These are phyloP conservation scores for Eilema depressum DNA, from an alignment of 2,888 invertebrate species.

Conservation along the genomic window DNA sequence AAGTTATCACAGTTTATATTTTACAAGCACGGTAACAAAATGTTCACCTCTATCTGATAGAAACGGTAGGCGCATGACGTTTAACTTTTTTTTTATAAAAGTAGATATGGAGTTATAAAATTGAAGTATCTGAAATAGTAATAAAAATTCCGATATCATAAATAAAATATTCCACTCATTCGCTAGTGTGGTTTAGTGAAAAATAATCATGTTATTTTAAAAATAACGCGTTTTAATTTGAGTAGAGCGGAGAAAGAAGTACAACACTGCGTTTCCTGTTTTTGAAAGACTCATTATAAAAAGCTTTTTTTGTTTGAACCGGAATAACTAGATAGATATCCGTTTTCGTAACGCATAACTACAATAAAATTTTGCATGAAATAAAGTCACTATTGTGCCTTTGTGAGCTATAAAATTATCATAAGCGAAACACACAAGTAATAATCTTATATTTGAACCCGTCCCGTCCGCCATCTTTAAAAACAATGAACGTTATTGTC, in stretches of 20 bases:
- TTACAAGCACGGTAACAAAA: slow-evolving; percentile 26
- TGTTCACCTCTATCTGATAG: slow-evolving; percentile 17
- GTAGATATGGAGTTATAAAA: slow-evolving; percentile 32
- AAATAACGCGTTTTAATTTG: slow-evolving; percentile 45
- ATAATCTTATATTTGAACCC: slow-evolving; percentile 81
- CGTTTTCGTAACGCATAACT: slow-evolving; percentile 61
- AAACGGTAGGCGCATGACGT: slow-evolving; percentile 29
- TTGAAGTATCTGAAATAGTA: slow-evolving; percentile 30
- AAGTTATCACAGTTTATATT: slow-evolving; percentile 27
- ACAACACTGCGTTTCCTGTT: slow-evolving; percentile 67
- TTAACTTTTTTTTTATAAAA: slow-evolving; percentile 22
- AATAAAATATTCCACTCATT: slow-evolving; percentile 21
- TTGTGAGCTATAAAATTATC: slow-evolving; percentile 78
- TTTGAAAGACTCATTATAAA: slow-evolving; percentile 57
- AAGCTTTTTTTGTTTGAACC: slow-evolving; percentile 59
- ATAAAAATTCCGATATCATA: slow-evolving; percentile 36
- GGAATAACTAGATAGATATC: slow-evolving; percentile 70
- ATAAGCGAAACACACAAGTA: slow-evolving; percentile 77
- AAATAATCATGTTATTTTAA: slow-evolving; percentile 39
- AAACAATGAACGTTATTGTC: slow-evolving; percentile 87
- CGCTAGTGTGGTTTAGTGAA: slow-evolving; percentile 32
- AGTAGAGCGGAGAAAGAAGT: slow-evolving; percentile 57
- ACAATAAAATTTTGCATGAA: slow-evolving; percentile 65
- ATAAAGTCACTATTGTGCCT: slow-evolving; percentile 70
- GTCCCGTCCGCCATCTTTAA: slow-evolving; percentile 83